Base-by-base conservation (phyloP, 2,888 invertebrate genomes). In the Ganaspis brasiliensis region DNA sequence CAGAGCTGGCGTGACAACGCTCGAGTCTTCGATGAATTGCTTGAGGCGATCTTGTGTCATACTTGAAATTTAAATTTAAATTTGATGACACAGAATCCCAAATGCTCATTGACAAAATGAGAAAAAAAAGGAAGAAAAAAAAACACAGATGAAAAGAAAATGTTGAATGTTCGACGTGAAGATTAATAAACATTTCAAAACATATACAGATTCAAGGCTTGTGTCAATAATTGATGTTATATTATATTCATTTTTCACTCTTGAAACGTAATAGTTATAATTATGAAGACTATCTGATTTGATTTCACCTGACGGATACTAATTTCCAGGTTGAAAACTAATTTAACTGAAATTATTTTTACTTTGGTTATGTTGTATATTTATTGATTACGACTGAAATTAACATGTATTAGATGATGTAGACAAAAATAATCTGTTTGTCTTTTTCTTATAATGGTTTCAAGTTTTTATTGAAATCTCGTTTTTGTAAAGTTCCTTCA, bases 191-290 rank as follows among this genome's bases (percentile, higher is more conserved):
- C n/a, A 67, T 67, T 67, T 67, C 40, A 67, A 49, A 67, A 61
- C 14, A 37, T 19, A 49, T 49, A 52, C 19, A 52, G 16, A 24
- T 24, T 26, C 67, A 67, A 67, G 67, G 67, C 45, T 12, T 9
- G 31, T 31, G 10, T 71, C 88, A 82, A 76, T 86, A 72, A 72
- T 72, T 72, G 14, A 21, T n/a, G 72, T 71, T n/a, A 61, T 71
- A 8, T 16, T 31, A 1, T 35, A 1, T 55, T 63, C 21, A 26
- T 1, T 26, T 19, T 55, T n/a, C n/a, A n/a, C n/a, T n/a, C n/a
- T n/a, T n/a, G n/a, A n/a, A n/a, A n/a, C n/a, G n/a, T n/a, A n/a
- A n/a, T 16, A 49, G 49, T 49, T n/a, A 49, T 49, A n/a, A 49
- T 49, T 49, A n/a, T 49, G 16, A 49, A n/a, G 49, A 49, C 16